Conservation (phyloP, 2,797 vertebrate species). For the Acanthurus lineatus region DNA sequence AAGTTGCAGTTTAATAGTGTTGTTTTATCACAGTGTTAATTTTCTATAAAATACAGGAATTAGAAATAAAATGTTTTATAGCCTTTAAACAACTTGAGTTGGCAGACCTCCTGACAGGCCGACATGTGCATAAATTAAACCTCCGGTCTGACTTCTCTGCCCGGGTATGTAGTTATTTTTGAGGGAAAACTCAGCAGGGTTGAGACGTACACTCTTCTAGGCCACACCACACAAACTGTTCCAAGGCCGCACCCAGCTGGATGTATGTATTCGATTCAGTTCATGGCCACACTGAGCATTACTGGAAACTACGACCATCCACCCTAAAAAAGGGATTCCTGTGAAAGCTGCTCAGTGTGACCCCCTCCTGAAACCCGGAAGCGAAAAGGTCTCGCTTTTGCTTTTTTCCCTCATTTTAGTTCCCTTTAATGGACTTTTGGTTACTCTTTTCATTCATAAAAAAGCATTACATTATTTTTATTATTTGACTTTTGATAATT, state of each 20-base stretch:
- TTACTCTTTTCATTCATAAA: too few relatives aligned
- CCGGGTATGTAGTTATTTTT: constrained; percentile 13
- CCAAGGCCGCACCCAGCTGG: constrained; percentile 27
- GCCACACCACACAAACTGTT: constrained; percentile 13
- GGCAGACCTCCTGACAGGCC: constrained; percentile 45
- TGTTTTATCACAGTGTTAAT: constrained; percentile 58
- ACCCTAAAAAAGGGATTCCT: too few relatives aligned
- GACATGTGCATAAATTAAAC: constrained; percentile 40
- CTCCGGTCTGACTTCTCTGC: constrained; percentile 10
- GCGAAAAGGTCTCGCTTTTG: too few relatives aligned
- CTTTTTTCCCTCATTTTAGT: too few relatives aligned
- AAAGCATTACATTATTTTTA: too few relatives aligned
- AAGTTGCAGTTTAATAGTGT: constrained; percentile 36
- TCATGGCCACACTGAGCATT: neutral
- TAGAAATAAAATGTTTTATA: constrained; percentile 61
- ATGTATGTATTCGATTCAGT: neutral
- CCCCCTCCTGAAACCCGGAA: too few relatives aligned
- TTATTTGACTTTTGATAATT: too few relatives aligned
- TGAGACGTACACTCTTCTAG: constrained; percentile 3
- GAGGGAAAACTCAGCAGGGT: constrained; percentile 8
- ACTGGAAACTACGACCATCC: constrained; percentile 5
- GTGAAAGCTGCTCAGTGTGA: too few relatives aligned
- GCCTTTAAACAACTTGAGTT: constrained; percentile 49
- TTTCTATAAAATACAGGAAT: constrained; percentile 57
- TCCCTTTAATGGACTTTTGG: too few relatives aligned